phyloP scores from a whole-genome alignment of 1,140 invertebrate genomes.

The Hycleus cichorii region DNA sequence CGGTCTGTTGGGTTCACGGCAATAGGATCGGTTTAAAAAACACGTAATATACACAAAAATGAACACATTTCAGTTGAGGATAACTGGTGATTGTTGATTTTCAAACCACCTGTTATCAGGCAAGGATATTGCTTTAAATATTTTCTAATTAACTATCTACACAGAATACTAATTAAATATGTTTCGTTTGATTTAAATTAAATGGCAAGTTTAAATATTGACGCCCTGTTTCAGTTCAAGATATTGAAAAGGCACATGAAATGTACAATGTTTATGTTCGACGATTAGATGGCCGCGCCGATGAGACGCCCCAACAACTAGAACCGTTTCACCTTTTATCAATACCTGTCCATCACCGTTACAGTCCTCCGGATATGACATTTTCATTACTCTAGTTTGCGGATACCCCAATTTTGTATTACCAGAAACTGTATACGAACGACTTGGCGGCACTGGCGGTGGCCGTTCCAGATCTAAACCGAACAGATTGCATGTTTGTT shows the following conservation, averaged over 20 bases:
- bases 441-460: slow-evolving; percentile 80
- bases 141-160: slow-evolving; percentile 1
- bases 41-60: no score
- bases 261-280: slow-evolving; percentile 69
- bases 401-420: slow-evolving; percentile 91
- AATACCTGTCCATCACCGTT: slow-evolving; percentile 50
- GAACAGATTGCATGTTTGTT: slow-evolving; percentile 82
- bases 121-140: slow-evolving; percentile 6
- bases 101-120: neutral
- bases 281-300: slow-evolving; percentile 75
- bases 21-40: no score
- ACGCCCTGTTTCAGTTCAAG: slow-evolving; percentile 62
- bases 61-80: no score
- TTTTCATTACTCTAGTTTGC: slow-evolving; percentile 84
- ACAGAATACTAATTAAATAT: neutral
- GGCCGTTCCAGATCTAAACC: slow-evolving; percentile 84
- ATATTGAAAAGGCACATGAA: slow-evolving; percentile 83
- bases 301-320: slow-evolving; percentile 73
- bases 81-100: no score
- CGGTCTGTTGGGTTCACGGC: no score
- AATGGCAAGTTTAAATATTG: slow-evolving; percentile 29
- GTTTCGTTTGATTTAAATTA: neutral
- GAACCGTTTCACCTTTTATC: slow-evolving; percentile 72
- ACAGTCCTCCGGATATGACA: slow-evolving; percentile 66
- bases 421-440: slow-evolving; percentile 82